phyloP scores from a whole-genome alignment of 2,113 vertebrate species.

The Mustelus asterias region DNA sequence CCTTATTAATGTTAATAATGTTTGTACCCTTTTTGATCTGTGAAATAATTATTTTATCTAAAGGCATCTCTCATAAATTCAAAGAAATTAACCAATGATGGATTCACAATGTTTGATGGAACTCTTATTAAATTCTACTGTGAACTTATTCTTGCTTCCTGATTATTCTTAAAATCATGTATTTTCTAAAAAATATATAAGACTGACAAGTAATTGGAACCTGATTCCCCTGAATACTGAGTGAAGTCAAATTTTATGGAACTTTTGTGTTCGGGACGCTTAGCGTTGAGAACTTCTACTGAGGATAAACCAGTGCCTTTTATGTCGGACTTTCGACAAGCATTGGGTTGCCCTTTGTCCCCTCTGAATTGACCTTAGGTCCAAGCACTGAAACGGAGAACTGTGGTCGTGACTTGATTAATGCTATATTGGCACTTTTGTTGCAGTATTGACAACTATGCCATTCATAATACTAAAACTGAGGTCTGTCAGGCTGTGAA shows the following conservation, averaged over 20 bases:
- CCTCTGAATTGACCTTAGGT: not conserved
- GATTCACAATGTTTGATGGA: not conserved
- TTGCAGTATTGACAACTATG: not conserved
- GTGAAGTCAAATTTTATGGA: not conserved
- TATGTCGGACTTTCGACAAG: not conserved
- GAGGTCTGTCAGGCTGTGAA: not conserved
- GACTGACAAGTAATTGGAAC: not conserved
- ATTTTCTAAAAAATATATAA: not conserved
- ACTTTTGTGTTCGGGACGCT: not conserved
- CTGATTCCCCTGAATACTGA: not conserved
- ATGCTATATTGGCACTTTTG: not conserved
- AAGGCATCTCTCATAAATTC: not conserved
- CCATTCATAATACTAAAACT: not conserved
- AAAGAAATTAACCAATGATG: not conserved
- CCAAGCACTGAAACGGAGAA: not conserved
- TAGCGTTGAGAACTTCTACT: not conserved
- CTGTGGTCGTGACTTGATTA: not conserved
- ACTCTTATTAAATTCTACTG: not conserved
- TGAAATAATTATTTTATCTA: not conserved
- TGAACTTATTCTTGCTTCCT: not conserved
- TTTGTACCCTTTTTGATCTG: not conserved
- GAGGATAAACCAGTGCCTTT: not conserved
- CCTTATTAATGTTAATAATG: not conserved
- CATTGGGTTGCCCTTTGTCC: not conserved
- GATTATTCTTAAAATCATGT: not conserved